A percentile compares a stretch with the other conserved stretches of the same genome.
Evolutionary conservation across 2,888 invertebrate species (phyloP).

Genomic region (Pharmacophagus antenor): DNA sequence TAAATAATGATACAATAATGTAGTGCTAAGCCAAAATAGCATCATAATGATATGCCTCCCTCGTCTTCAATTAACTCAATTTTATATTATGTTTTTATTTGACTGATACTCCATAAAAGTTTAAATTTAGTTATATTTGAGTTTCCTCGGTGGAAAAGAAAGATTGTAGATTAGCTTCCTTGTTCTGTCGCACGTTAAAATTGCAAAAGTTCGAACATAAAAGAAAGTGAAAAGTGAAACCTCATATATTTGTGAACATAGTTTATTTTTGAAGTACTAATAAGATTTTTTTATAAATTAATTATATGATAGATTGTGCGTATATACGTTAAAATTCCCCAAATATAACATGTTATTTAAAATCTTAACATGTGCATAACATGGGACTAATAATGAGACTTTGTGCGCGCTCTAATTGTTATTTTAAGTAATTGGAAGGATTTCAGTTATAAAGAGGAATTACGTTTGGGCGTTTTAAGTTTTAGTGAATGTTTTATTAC

Average conservation of each 20-base stretch:
- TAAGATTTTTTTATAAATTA: not conserved
- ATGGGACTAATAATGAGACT: no score
- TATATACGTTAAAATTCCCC: not conserved
- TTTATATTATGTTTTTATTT: not conserved
- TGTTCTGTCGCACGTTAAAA: slow-evolving; percentile 23
- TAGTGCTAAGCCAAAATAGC: not conserved
- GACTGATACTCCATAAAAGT: slow-evolving; percentile 6
- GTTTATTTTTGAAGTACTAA: not conserved
- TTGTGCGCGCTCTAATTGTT: no score
- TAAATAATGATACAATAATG: not conserved
- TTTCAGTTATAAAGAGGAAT: no score
- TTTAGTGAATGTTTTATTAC: no score
- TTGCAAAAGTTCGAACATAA: slow-evolving; percentile 21
- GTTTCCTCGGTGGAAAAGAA: slow-evolving; percentile 10
- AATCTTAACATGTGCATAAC: no score
- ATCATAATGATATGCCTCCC: not conserved
- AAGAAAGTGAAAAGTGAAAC: slow-evolving; percentile 8
- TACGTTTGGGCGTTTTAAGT: no score
- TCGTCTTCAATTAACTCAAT: not conserved
- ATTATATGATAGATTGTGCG: not conserved
- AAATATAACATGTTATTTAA: no score
- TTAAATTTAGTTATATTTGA: slow-evolving; percentile 3
- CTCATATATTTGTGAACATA: not conserved
- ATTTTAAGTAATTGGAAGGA: no score
- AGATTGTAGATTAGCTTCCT: slow-evolving; percentile 15